A percentile compares a stretch with the other conserved stretches of the same genome.
phyloP scores from a whole-genome alignment of 2,888 invertebrate species.

The Mesoligia furuncula region DNA sequence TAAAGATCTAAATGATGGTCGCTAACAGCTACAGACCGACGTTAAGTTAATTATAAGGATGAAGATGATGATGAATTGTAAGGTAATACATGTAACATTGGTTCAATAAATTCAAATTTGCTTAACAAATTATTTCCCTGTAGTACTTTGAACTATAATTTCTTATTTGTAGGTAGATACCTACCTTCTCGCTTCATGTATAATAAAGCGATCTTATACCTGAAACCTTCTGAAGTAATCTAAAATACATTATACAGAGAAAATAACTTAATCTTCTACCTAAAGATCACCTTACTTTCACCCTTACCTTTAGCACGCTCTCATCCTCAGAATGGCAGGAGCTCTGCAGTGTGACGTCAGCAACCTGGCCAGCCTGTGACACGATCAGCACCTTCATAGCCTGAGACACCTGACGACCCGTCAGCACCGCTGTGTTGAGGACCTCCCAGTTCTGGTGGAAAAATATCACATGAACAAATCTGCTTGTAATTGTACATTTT shows the following conservation, averaged over 20 bases:
- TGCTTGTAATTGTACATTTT: background rate
- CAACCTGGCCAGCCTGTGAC: constrained; percentile 97
- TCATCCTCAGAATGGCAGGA: constrained; percentile 98
- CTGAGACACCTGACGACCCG: constrained; percentile 97
- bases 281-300: background rate
- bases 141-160: background rate
- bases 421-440: constrained; percentile 98
- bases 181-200: background rate
- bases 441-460: constrained; percentile 96
- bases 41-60: too few relatives aligned
- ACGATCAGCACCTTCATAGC: constrained; percentile 99
- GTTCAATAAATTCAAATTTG: too few relatives aligned
- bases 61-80: too few relatives aligned
- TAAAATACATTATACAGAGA: background rate
- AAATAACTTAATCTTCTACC: too few relatives aligned
- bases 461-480: constrained; percentile 12
- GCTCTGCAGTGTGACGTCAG: constrained; percentile 98
- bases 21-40: too few relatives aligned
- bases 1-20: too few relatives aligned
- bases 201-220: too few relatives aligned
- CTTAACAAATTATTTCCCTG: too few relatives aligned
- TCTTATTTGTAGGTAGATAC: background rate
- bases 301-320: constrained; percentile 97
- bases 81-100: too few relatives aligned
- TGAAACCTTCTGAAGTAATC: background rate